phyloP scores from a whole-genome alignment of 1,140 invertebrate species.

The Pseudomyrmex gracilis region DNA sequence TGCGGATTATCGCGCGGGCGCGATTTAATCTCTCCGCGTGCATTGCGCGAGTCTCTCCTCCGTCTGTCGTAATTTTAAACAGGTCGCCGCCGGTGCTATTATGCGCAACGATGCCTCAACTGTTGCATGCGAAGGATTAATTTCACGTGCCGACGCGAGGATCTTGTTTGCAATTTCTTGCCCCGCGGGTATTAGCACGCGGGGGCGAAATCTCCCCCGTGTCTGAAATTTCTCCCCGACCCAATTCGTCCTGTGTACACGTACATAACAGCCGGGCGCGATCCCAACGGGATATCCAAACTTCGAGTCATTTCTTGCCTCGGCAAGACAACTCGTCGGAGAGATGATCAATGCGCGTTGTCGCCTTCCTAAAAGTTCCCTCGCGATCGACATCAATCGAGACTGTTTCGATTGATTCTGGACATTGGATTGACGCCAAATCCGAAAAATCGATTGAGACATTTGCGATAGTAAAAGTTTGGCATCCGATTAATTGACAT shows the following conservation, averaged over 20 bases:
- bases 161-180: slow-evolving; percentile 75
- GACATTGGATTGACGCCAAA: neutral
- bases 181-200: slow-evolving; percentile 67
- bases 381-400: slow-evolving; percentile 27
- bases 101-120: slow-evolving; percentile 55
- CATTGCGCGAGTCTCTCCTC: neutral
- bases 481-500: neutral
- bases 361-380: slow-evolving; percentile 2
- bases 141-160: slow-evolving; percentile 62
- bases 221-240: slow-evolving; percentile 64
- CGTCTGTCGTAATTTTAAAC: slow-evolving; percentile 41
- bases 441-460: neutral
- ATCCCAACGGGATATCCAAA: slow-evolving; percentile 42
- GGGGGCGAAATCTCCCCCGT: slow-evolving; percentile 59
- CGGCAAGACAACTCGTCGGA: neutral
- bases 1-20: neutral
- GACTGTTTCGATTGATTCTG: neutral
- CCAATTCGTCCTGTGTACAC: slow-evolving; percentile 37
- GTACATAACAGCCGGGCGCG: slow-evolving; percentile 13
- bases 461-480: neutral
- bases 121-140: slow-evolving; percentile 72
- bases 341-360: slow-evolving; percentile 49
- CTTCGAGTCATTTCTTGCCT: slow-evolving; percentile 62
- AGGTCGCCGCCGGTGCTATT: neutral
- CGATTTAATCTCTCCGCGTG: slow-evolving; percentile 48